Evolutionary conservation across 1,140 invertebrate species (phyloP).

Genomic region (Phthorimaea operculella): DNA sequence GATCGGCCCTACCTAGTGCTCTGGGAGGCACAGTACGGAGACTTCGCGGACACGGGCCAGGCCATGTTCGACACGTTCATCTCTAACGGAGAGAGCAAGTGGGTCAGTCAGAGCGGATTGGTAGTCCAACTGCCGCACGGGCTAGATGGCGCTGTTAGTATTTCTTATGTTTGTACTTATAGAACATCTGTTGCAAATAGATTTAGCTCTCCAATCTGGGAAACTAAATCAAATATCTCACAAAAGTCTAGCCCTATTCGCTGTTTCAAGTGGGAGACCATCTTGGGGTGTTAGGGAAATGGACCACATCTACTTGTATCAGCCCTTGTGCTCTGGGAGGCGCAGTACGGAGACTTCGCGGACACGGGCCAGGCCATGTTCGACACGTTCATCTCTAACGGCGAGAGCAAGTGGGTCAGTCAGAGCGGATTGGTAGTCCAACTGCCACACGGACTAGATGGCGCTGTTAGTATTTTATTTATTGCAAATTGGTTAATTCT

Average conservation of each 20-base stretch:
- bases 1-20: constrained; percentile 84
- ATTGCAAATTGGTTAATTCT: no score
- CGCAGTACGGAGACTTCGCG: constrained; percentile 90
- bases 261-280: no score
- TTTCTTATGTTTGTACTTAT: no score
- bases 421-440: constrained; percentile 85
- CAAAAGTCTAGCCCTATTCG: no score
- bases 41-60: constrained; percentile 89
- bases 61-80: constrained; percentile 90
- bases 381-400: constrained; percentile 85
- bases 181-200: no score
- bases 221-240: no score
- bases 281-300: no score
- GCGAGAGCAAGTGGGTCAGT: constrained; percentile 86
- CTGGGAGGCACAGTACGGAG: constrained; percentile 95
- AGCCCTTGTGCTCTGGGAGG: constrained; percentile 91
- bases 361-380: constrained; percentile 89
- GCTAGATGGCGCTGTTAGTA: constrained; percentile 79
- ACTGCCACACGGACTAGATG: constrained; percentile 92
- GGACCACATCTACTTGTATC: constrained; percentile 87
- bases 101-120: constrained; percentile 84
- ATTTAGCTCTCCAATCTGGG: no score
- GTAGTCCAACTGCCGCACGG: constrained; percentile 90
- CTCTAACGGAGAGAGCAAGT: constrained; percentile 82
- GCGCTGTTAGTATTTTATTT: constrained; percentile 69